Conservation (phyloP, 2,113 vertebrate genomes). For the Ariopsis seemanni region DNA sequence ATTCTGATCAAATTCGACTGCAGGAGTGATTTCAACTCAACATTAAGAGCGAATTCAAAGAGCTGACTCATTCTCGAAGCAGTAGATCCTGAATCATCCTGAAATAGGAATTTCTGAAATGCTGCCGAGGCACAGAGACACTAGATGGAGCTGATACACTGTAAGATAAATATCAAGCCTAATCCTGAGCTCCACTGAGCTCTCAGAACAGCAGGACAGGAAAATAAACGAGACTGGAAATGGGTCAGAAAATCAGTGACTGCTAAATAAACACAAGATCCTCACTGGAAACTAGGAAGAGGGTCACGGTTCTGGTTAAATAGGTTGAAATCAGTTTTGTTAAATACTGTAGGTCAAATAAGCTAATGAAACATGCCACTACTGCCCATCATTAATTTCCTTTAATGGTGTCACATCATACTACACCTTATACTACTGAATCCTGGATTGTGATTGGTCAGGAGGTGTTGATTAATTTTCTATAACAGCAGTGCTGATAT, state of each 20-base stretch:
- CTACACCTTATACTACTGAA: neutral
- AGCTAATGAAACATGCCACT: neutral
- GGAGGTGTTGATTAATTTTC: neutral
- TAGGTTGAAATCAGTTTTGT: neutral
- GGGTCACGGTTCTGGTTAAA: neutral
- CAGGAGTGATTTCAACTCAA: no score
- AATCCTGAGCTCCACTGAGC: neutral
- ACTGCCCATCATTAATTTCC: neutral
- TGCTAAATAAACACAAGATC: neutral
- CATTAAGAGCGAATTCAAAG: neutral
- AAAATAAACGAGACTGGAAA: neutral
- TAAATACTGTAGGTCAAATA: neutral
- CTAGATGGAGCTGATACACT: constrained; percentile 44
- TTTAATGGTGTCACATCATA: neutral
- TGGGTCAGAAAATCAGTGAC: neutral
- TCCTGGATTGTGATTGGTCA: neutral
- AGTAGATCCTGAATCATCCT: neutral
- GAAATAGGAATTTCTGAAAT: neutral
- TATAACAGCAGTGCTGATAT: no score
- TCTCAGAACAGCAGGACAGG: neutral
- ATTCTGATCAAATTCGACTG: no score
- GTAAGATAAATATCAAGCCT: neutral
- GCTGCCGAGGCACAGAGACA: neutral
- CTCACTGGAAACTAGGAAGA: no score
- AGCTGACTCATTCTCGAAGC: neutral